Percentiles rank a stretch among this genome's conserved stretches.
phyloP scores from a whole-genome alignment of 2,113 vertebrate genomes.

The Leuciscus idus region DNA sequence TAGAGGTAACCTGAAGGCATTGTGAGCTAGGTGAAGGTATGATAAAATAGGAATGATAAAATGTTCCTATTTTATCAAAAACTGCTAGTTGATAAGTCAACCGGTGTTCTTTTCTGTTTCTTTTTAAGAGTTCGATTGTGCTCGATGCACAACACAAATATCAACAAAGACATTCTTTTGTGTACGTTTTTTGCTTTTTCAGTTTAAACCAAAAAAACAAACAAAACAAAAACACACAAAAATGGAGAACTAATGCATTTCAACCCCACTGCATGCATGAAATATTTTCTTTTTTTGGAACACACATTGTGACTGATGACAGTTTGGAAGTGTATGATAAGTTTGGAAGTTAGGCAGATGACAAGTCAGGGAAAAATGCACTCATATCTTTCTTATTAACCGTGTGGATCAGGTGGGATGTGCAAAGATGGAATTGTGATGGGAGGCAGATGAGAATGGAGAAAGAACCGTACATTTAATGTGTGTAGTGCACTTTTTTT shows the following conservation, averaged over 20 bases:
- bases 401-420: not conserved
- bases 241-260: not conserved
- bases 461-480: conserved; percentile 15
- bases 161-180: too few relatives aligned
- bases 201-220: too few relatives aligned
- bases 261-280: not conserved
- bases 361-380: not conserved
- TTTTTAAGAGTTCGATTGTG: too few relatives aligned
- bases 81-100: too few relatives aligned
- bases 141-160: too few relatives aligned
- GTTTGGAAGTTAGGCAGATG: not conserved
- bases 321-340: not conserved
- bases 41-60: too few relatives aligned
- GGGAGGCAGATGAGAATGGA: not conserved
- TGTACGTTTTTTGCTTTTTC: too few relatives aligned
- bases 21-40: too few relatives aligned
- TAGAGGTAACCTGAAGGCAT: too few relatives aligned
- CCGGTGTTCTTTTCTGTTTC: too few relatives aligned
- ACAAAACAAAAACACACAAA: not conserved
- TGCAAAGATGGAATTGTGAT: conserved; percentile 19
- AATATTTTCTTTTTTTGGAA: not conserved
- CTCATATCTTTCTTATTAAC: conserved; percentile 8
- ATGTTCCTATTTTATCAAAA: too few relatives aligned
- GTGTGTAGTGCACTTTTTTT: not conserved
- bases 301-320: not conserved